Evolutionary conservation across 2,797 vertebrate species (phyloP).

Genomic region (Heteromormyrus szaboi): DNA sequence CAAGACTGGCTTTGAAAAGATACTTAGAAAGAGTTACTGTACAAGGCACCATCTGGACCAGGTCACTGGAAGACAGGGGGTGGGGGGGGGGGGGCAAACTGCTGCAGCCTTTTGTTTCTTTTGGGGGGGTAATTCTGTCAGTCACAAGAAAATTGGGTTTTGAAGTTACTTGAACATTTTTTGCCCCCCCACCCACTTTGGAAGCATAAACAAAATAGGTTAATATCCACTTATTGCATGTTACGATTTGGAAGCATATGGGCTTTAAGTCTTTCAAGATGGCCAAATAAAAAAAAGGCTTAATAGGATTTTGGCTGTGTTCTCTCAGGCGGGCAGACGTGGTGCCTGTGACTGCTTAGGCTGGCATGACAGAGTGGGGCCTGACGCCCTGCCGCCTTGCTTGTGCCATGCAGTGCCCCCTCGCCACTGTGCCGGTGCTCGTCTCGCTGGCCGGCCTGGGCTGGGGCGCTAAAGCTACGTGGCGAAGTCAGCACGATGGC

Average conservation of each 20-base stretch:
- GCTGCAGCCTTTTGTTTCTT: background rate
- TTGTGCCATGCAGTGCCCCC: background rate
- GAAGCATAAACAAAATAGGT: background rate
- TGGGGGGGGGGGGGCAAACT: background rate
- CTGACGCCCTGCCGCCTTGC: background rate
- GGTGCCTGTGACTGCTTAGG: background rate
- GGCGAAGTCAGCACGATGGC: background rate
- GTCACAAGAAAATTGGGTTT: background rate
- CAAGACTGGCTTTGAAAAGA: background rate
- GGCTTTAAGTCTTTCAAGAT: conserved; percentile 14
- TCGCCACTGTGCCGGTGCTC: background rate
- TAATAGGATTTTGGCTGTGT: background rate
- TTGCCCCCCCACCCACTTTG: too few relatives aligned
- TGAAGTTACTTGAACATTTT: background rate
- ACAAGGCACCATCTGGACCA: conserved; percentile 15
- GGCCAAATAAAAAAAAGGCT: background rate
- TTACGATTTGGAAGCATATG: background rate
- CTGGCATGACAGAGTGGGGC: background rate
- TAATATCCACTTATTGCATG: conserved; percentile 10
- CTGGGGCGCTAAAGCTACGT: too few relatives aligned
- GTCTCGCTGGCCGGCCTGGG: background rate
- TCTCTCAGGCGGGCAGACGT: background rate
- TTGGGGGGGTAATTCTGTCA: background rate
- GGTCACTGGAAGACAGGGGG: background rate
- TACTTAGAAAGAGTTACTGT: conserved; percentile 9